Evolutionary conservation across 2,888 invertebrate genomes (phyloP).

Genomic region (Oligia strigilis): DNA sequence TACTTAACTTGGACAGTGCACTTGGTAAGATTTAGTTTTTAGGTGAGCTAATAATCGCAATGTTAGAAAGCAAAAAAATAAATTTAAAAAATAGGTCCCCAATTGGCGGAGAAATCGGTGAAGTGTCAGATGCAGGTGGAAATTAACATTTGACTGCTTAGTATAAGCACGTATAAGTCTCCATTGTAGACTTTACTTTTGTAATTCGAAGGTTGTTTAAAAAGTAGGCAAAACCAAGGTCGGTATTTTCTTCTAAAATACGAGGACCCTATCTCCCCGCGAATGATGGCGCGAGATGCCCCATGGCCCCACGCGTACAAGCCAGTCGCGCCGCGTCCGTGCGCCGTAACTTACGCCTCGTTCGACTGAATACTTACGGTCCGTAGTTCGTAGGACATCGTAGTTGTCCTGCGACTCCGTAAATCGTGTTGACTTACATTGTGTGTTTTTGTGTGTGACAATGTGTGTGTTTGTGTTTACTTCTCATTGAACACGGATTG

Average conservation of each 20-base stretch:
- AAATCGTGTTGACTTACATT: slow-evolving; percentile 55
- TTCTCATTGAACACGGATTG: slow-evolving; percentile 60
- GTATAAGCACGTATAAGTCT: neutral
- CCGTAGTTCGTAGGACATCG: slow-evolving; percentile 31
- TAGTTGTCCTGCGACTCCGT: slow-evolving; percentile 16
- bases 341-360: slow-evolving; percentile 23
- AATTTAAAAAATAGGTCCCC: too few relatives aligned
- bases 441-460: slow-evolving; percentile 67
- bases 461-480: slow-evolving; percentile 64
- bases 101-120: too few relatives aligned
- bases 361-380: slow-evolving; percentile 5
- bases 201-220: neutral
- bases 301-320: slow-evolving; percentile 23
- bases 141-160: neutral
- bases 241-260: neutral
- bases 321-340: slow-evolving; percentile 59
- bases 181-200: neutral
- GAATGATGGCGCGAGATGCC: slow-evolving; percentile 40
- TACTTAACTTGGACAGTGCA: neutral
- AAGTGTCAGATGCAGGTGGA: neutral
- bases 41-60: neutral
- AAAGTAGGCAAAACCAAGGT: slow-evolving; percentile 16
- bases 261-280: slow-evolving; percentile 31
- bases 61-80: too few relatives aligned
- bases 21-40: neutral